Conservation (phyloP, 2,888 invertebrate species). For the Entomobrya multifasciata region DNA sequence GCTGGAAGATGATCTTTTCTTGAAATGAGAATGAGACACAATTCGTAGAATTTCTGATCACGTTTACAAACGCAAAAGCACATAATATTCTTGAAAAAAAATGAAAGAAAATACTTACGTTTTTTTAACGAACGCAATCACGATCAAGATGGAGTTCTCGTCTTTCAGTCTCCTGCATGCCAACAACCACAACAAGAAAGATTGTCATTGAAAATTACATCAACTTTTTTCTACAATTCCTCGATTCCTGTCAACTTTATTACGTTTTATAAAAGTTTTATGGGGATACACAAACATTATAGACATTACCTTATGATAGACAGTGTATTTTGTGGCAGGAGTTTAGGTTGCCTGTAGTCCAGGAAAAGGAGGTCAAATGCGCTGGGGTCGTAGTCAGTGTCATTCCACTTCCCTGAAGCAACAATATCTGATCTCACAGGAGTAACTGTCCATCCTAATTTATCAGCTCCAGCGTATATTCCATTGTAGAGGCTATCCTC, state of each 20-base stretch:
- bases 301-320: slow-evolving; percentile 76
- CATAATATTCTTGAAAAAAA: neutral
- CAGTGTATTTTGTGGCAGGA: slow-evolving; percentile 76
- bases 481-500: slow-evolving; percentile 77
- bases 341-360: slow-evolving; percentile 79
- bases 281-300: neutral
- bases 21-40: no score
- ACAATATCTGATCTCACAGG: slow-evolving; percentile 73
- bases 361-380: slow-evolving; percentile 78
- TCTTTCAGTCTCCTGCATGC: slow-evolving; percentile 87
- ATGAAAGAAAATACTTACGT: slow-evolving; percentile 84
- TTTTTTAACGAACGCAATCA: slow-evolving; percentile 92
- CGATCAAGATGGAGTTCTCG: slow-evolving; percentile 88
- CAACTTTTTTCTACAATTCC: neutral
- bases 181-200: neutral
- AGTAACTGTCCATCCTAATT: slow-evolving; percentile 76
- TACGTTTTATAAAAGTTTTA: no score
- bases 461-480: slow-evolving; percentile 75
- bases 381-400: slow-evolving; percentile 64
- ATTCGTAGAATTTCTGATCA: no score
- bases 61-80: neutral
- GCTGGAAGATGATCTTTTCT: no score
- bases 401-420: slow-evolving; percentile 63
- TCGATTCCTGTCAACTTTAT: neutral
- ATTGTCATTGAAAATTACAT: neutral